Conservation (phyloP, 2,797 vertebrate species). For the Cossypha polioptera region DNA sequence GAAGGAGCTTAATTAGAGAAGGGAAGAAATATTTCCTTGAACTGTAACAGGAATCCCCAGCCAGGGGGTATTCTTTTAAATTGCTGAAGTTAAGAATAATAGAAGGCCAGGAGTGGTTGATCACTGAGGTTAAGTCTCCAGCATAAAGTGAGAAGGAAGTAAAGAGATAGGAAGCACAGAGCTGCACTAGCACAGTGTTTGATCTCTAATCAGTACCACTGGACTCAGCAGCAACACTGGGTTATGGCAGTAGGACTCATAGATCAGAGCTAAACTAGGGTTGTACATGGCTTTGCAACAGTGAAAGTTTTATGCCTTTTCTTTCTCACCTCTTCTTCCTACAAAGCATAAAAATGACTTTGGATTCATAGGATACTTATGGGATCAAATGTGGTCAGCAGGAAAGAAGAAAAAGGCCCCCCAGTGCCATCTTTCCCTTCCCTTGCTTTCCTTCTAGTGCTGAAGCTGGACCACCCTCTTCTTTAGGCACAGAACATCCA, state of each 20-base stretch:
- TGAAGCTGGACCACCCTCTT: not conserved
- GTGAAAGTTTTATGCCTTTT: not conserved
- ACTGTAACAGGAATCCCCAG: slow-evolving; percentile 11
- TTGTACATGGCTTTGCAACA: not conserved
- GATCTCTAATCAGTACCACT: not conserved
- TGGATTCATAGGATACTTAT: not conserved
- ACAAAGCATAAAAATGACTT: not conserved
- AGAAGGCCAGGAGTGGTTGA: not conserved
- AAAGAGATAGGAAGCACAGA: not conserved
- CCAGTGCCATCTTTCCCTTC: not conserved
- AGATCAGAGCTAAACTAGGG: not conserved
- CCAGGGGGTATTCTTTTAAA: slow-evolving; percentile 36
- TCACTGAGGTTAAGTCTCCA: not conserved
- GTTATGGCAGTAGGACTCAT: not conserved
- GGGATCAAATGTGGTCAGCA: not conserved
- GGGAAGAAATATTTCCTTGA: not conserved
- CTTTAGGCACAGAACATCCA: not conserved
- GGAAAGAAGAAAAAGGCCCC: not conserved
- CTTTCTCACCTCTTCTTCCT: not conserved
- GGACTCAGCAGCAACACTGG: not conserved
- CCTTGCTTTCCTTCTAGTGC: not conserved
- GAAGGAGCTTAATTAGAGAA: slow-evolving; percentile 21
- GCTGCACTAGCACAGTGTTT: not conserved
- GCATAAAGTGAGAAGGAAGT: not conserved
- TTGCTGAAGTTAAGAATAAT: not conserved